phyloP scores from a whole-genome alignment of 1,140 invertebrate genomes.

The Drosophila repletoides region DNA sequence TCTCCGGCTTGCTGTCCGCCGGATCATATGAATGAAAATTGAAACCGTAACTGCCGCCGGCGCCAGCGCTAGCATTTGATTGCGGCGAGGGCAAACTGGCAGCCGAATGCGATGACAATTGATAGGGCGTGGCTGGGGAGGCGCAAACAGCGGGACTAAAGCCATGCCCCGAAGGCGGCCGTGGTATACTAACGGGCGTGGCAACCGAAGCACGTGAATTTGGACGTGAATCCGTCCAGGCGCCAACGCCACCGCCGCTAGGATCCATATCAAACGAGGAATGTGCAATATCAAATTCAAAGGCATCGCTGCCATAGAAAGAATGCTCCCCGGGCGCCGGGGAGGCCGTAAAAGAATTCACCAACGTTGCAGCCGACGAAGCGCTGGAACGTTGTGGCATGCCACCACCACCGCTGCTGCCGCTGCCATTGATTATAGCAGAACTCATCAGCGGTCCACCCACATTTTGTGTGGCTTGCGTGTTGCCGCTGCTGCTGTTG shows the following conservation, averaged over 20 bases:
- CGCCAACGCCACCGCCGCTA: slow-evolving; percentile 69
- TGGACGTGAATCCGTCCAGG: slow-evolving; percentile 78
- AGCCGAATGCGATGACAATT: slow-evolving; percentile 73
- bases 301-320: slow-evolving; percentile 66
- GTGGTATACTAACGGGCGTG: slow-evolving; percentile 79
- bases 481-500: slow-evolving; percentile 42
- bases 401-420: slow-evolving; percentile 57
- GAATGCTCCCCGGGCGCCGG: slow-evolving; percentile 64
- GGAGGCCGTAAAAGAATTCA: slow-evolving; percentile 67
- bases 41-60: slow-evolving; percentile 64
- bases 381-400: slow-evolving; percentile 17
- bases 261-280: slow-evolving; percentile 80
- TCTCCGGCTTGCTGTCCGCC: slow-evolving; percentile 60
- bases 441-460: slow-evolving; percentile 87
- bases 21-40: slow-evolving; percentile 65
- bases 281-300: slow-evolving; percentile 81
- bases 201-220: slow-evolving; percentile 80
- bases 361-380: slow-evolving; percentile 53
- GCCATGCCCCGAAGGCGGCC: slow-evolving; percentile 77
- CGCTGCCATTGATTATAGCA: slow-evolving; percentile 86
- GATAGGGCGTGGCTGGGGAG: slow-evolving; percentile 80
- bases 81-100: slow-evolving; percentile 81
- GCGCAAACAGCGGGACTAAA: slow-evolving; percentile 81
- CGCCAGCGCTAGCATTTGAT: slow-evolving; percentile 82
- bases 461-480: slow-evolving; percentile 80